phyloP scores from a whole-genome alignment of 2,888 invertebrate genomes.

The Polia nebulosa region DNA sequence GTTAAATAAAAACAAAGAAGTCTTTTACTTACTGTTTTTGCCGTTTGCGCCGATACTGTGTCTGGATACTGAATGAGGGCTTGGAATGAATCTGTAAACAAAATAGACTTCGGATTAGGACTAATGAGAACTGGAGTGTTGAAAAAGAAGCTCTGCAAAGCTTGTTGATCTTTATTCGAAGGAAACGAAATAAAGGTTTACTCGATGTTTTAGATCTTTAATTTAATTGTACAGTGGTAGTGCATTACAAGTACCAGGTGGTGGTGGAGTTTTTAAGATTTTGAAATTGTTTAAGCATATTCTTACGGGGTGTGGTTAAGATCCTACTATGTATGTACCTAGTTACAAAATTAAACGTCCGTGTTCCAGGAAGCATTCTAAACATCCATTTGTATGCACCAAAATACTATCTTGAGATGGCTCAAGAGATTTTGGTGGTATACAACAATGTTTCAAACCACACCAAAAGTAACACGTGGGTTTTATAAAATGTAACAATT shows the following conservation, averaged over 20 bases:
- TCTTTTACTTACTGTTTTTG: constrained; percentile 95
- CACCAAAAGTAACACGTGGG: constrained; percentile 13
- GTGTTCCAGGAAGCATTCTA: too few species aligned
- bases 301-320: background rate
- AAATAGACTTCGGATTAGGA: constrained; percentile 67
- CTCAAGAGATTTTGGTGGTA: too few species aligned
- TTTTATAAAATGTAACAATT: constrained; percentile 65
- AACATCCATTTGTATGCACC: background rate
- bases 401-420: background rate
- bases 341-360: too few species aligned
- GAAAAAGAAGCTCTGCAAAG: constrained; percentile 53
- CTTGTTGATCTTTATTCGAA: constrained; percentile 59
- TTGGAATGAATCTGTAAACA: constrained; percentile 97
- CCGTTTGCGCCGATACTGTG: constrained; percentile 98
- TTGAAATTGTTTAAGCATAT: background rate
- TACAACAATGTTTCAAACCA: background rate
- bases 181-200: constrained; percentile 33
- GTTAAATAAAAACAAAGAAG: constrained; percentile 87
- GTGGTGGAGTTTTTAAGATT: background rate
- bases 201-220: constrained; percentile 35
- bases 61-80: constrained; percentile 99
- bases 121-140: constrained; percentile 56
- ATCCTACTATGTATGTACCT: too few species aligned
- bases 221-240: constrained; percentile 29
- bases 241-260: background rate